A percentile compares a stretch with the other conserved stretches of the same genome.
Evolutionary conservation across 2,113 vertebrate species (phyloP).

Genomic region (Crotalus tigris): DNA sequence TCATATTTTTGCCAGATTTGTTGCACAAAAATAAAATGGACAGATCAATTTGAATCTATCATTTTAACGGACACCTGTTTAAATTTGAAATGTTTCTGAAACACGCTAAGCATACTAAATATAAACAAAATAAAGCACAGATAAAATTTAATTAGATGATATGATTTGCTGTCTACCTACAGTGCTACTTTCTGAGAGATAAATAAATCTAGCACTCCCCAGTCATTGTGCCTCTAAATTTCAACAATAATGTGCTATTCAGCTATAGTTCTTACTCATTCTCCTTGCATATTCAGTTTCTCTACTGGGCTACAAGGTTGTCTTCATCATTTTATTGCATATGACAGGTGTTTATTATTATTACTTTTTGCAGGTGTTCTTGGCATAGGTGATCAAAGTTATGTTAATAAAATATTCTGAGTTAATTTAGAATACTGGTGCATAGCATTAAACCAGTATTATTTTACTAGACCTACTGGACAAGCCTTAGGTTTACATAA

Average conservation of each 20-base stretch:
- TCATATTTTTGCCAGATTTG: neutral
- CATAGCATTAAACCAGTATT: neutral
- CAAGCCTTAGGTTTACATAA: neutral
- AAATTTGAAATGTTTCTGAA: neutral
- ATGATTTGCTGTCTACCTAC: neutral
- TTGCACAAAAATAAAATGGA: neutral
- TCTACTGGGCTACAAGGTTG: neutral
- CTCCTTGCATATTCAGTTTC: neutral
- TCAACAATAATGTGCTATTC: neutral
- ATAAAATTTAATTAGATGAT: neutral
- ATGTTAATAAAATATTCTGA: neutral
- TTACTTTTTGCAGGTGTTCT: neutral
- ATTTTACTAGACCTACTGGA: neutral
- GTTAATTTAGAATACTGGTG: neutral
- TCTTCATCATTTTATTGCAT: neutral
- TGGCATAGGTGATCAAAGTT: neutral
- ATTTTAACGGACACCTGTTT: neutral
- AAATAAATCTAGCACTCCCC: neutral
- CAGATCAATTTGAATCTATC: neutral
- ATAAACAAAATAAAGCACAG: neutral
- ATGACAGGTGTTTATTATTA: neutral
- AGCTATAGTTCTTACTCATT: neutral
- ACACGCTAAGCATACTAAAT: neutral
- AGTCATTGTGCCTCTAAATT: neutral
- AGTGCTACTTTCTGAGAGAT: neutral